Evolutionary conservation across 2,888 invertebrate genomes (phyloP).

Genomic region (Zhuqinia jingwanae): DNA sequence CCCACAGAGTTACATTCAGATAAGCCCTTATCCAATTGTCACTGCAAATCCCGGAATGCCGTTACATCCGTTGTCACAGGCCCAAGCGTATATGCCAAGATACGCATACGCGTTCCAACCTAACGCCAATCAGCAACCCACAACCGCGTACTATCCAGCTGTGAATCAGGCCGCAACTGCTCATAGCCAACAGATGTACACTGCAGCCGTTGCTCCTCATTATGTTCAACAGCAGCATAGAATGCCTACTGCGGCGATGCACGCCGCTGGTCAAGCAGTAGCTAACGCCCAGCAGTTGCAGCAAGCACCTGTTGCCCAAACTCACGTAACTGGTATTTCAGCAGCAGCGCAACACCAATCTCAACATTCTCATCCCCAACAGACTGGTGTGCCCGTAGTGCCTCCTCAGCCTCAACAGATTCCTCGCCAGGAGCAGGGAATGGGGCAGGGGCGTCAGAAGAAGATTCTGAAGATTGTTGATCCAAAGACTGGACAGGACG

Average conservation of each 20-base stretch:
- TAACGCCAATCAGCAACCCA: conserved; percentile 23
- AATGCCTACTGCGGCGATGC: conserved; percentile 59
- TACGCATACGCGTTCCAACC: conserved; percentile 5
- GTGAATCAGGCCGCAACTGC: conserved; percentile 30
- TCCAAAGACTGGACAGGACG: conserved; percentile 81
- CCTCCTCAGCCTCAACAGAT: conserved; percentile 58
- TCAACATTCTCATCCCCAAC: conserved; percentile 70
- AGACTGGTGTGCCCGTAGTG: conserved; percentile 67
- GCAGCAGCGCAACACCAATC: conserved; percentile 62
- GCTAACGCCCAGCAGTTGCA: conserved; percentile 68
- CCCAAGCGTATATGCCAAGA: conserved; percentile 32
- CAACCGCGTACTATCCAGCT: conserved; percentile 12
- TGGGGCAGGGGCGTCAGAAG: conserved; percentile 79
- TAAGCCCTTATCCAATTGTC: conserved; percentile 49
- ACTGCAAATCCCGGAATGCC: conserved; percentile 60
- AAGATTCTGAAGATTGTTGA: conserved; percentile 82
- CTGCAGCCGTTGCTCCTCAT: conserved; percentile 53
- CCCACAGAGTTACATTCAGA: conserved; percentile 55
- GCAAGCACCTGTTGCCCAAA: conserved; percentile 64
- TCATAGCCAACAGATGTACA: conserved; percentile 65
- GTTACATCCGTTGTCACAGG: conserved; percentile 40
- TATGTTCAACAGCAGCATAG: conserved; percentile 54
- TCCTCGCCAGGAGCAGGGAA: conserved; percentile 76
- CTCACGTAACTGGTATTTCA: conserved; percentile 60
- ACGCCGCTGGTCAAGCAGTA: conserved; percentile 58